Base-by-base conservation (phyloP, 2,797 vertebrate genomes). In the Cyclopterus lumpus region DNA sequence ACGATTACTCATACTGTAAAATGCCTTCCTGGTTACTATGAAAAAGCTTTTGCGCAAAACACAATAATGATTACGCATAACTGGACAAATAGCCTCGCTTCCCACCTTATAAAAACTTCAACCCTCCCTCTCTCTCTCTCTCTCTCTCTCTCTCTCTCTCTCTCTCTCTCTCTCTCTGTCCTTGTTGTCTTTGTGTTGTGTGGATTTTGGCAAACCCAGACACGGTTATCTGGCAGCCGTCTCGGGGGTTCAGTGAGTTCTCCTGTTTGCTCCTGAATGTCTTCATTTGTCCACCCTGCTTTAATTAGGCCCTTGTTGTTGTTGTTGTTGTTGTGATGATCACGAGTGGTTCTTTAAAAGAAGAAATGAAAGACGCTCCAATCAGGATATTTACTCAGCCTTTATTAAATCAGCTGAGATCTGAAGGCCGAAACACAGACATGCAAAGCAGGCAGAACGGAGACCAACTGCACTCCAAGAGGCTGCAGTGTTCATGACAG, bases 201-300 rank as follows among this genome's bases (percentile, higher is more conserved):
- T 60, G 65, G 28, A 54, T 36, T 6, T 44, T 53, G 74, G 70
- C 70, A 48, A 14, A 22, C 26, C 14, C 53, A 24, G 6, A 26
- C 70, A 16, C n/a, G 30, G 49, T 26, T 9, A 18, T 51, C 48
- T 72, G 68, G 64, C 69, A 22, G 16, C 53, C n/a, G 11, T 40
- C 53, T 72, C 15, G 38, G 4, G 60, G 60, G 73, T 69, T 81
- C 79, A 69, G 12, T 10, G 69, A 38, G 73, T 69, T 76, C 73
- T 32, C 8, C 28, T 8, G 49, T 73, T 80, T 48, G 61, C 54
- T 26, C 8, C 53, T 54, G 10, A 30, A 46, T 68, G 10, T 44
- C 53, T 59, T 40, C 9, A 46, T 67, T 49, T 22, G 57, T 60
- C 36, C 44, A 15, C 51, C 28, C 59, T 10, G 62, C 26, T 61